phyloP scores from a whole-genome alignment of 1,140 invertebrate genomes.

The Cyclargus thomasi region DNA sequence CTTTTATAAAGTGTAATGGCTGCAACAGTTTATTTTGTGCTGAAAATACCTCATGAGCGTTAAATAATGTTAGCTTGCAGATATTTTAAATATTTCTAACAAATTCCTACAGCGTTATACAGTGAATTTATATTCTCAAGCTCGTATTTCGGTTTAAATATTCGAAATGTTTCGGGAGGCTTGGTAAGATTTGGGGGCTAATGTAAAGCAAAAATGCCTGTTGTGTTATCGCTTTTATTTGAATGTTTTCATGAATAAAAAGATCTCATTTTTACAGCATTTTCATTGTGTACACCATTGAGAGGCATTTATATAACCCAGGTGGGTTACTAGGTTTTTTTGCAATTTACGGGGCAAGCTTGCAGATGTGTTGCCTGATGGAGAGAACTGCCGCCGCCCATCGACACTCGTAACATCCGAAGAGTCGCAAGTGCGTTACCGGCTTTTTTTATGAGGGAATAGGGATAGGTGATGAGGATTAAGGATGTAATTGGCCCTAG shows the following conservation, averaged over 20 bases:
- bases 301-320: too few relatives aligned
- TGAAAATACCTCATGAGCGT: conserved; percentile 4
- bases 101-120: not conserved
- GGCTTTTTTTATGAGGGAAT: too few relatives aligned
- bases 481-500: too few relatives aligned
- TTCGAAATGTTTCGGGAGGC: not conserved
- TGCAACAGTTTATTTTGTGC: conserved; percentile 7
- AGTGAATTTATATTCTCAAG: not conserved
- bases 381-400: too few relatives aligned
- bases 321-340: too few relatives aligned
- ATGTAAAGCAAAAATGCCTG: not conserved
- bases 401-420: too few relatives aligned
- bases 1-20: conserved; percentile 4
- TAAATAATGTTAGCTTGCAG: conserved; percentile 6
- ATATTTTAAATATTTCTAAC: conserved; percentile 1
- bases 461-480: too few relatives aligned
- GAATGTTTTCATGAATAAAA: not conserved
- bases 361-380: too few relatives aligned
- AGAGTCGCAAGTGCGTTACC: too few relatives aligned
- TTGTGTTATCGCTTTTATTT: not conserved
- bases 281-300: not conserved
- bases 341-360: too few relatives aligned
- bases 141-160: not conserved
- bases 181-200: not conserved
- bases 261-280: not conserved